These are phyloP conservation scores for Egretta garzetta DNA, from an alignment of 2,113 vertebrate genomes.

Conservation along the genomic window DNA sequence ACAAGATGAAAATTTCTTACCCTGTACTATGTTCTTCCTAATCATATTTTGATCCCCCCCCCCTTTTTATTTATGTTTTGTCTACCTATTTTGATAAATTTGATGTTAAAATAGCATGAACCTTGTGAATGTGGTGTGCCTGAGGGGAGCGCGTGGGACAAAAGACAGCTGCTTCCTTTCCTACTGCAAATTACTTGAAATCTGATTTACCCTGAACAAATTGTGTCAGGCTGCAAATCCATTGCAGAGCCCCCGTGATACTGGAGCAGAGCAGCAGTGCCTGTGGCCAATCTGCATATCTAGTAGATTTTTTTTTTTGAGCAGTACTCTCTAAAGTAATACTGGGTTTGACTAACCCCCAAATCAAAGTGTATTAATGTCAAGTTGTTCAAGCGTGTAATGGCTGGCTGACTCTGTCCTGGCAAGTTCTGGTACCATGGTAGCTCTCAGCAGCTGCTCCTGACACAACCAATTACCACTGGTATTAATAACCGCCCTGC, in stretches of 20 bases:
- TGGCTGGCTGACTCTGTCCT: not conserved
- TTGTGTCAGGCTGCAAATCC: constrained; percentile 40
- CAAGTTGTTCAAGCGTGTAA: not conserved
- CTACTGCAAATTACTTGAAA: not conserved
- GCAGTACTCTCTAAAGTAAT: not conserved
- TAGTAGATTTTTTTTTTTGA: constrained; percentile 9
- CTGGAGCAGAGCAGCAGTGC: not conserved
- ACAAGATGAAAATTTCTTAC: not conserved
- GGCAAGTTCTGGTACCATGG: not conserved
- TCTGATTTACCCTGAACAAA: constrained; percentile 40
- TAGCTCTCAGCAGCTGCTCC: constrained; percentile 54
- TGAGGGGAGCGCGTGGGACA: not conserved
- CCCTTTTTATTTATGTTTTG: not conserved
- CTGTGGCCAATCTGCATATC: constrained; percentile 35
- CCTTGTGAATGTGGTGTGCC: not conserved
- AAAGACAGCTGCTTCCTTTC: constrained; percentile 36
- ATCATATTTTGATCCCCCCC: not conserved
- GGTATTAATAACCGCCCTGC: not conserved
- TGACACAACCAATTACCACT: constrained; percentile 32
- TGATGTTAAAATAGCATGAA: not conserved
- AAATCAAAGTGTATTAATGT: constrained; percentile 31
- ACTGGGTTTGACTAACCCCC: constrained; percentile 29
- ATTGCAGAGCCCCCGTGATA: not conserved
- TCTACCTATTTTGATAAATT: not conserved
- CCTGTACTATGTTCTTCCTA: not conserved